phyloP scores from a whole-genome alignment of 2,113 vertebrate species.

The Psilopsiagon aymara region DNA sequence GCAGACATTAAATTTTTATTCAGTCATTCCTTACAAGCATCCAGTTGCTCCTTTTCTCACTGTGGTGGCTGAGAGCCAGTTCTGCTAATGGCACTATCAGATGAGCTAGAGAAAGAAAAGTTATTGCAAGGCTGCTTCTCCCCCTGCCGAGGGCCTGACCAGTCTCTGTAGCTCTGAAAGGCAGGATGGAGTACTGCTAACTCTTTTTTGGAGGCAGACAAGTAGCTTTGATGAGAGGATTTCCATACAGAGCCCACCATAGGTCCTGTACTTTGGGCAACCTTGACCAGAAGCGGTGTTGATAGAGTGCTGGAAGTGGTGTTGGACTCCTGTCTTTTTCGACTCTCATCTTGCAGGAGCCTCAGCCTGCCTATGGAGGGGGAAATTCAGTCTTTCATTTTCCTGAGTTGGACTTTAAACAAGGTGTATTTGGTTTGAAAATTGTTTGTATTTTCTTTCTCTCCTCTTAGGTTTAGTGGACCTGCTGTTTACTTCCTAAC shows the following conservation, averaged over 20 bases:
- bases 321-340: neutral
- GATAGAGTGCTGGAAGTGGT: neutral
- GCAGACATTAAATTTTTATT: neutral
- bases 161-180: neutral
- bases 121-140: neutral
- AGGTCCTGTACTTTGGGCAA: neutral
- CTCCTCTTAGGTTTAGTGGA: neutral
- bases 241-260: neutral
- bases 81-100: neutral
- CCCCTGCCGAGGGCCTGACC: rapidly evolving
- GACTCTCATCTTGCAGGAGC: neutral
- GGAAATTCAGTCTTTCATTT: neutral
- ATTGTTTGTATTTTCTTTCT: neutral
- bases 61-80: neutral
- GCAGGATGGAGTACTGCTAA: neutral
- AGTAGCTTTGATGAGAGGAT: neutral
- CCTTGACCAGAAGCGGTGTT: neutral
- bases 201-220: neutral
- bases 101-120: neutral
- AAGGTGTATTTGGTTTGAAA: neutral
- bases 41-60: neutral
- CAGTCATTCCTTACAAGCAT: neutral
- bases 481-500: neutral
- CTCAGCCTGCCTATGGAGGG: neutral
- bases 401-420: neutral